phyloP scores from a whole-genome alignment of 2,113 vertebrate species.

The Cryptotis parvus region DNA sequence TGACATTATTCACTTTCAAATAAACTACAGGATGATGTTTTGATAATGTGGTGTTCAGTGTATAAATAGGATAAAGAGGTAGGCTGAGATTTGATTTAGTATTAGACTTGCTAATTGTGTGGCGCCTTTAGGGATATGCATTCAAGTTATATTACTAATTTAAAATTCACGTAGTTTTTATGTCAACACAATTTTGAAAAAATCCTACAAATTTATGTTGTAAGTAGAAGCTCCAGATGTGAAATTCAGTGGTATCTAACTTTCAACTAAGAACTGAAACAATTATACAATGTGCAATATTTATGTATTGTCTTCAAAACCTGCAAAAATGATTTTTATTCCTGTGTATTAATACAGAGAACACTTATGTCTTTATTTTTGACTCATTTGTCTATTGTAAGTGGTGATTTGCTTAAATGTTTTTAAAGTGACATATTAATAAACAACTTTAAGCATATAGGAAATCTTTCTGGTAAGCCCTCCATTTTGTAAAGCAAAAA shows the following conservation, averaged over 20 bases:
- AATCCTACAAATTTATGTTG: slow-evolving; percentile 27
- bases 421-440: slow-evolving; percentile 26
- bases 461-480: neutral
- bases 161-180: slow-evolving; percentile 30
- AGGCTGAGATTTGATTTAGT: neutral
- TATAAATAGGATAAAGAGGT: neutral
- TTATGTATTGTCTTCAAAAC: neutral
- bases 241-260: neutral
- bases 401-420: slow-evolving; percentile 39
- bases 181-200: slow-evolving; percentile 12
- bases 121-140: neutral
- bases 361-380: neutral
- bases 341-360: neutral
- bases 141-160: neutral
- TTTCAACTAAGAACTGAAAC: slow-evolving; percentile 14
- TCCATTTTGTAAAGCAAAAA: neutral
- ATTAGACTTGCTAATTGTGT: slow-evolving; percentile 59
- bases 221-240: slow-evolving; percentile 25
- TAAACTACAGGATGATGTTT: neutral
- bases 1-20: slow-evolving; percentile 4
- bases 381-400: neutral
- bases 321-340: slow-evolving; percentile 4
- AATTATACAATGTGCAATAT: neutral
- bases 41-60: neutral
- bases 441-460: slow-evolving; percentile 26